phyloP scores from a whole-genome alignment of 2,113 vertebrate species.

The Xiphophorus couchianus region DNA sequence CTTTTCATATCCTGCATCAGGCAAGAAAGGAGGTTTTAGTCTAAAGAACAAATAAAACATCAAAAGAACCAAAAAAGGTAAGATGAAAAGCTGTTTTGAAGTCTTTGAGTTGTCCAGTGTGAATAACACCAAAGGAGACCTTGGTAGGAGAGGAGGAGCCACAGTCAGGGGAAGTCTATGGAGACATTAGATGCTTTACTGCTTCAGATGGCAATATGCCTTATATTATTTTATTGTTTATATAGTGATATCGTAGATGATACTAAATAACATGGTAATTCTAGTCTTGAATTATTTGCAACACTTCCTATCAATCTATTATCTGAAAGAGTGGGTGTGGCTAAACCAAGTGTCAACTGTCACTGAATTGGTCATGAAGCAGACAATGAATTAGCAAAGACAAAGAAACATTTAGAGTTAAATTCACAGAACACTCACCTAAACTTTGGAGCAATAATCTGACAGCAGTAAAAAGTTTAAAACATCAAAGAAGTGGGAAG shows the following conservation, averaged over 20 bases:
- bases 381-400: not conserved
- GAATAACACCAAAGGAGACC: constrained; percentile 1
- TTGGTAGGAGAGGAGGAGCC: not conserved
- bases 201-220: not conserved
- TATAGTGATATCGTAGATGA: not conserved
- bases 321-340: too few relatives aligned
- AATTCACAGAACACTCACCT: not conserved
- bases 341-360: not conserved
- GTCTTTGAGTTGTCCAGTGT: constrained; percentile 12
- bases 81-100: constrained; percentile 43
- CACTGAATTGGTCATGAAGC: not conserved
- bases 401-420: not conserved
- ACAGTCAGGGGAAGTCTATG: constrained; percentile 3
- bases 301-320: too few relatives aligned
- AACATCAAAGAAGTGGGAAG: constrained; percentile 8
- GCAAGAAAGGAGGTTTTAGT: constrained; percentile 25
- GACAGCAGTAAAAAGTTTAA: constrained; percentile 11
- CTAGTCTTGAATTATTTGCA: too few relatives aligned
- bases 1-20: constrained; percentile 92
- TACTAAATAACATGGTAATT: not conserved
- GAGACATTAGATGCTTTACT: too few relatives aligned
- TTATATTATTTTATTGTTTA: not conserved
- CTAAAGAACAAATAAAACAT: constrained; percentile 21
- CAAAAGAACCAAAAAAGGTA: constrained; percentile 22
- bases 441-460: constrained; percentile 1